A percentile compares a stretch with the other conserved stretches of the same genome.
phyloP scores from a whole-genome alignment of 2,888 invertebrate species.

The Euzophera pinguis region DNA sequence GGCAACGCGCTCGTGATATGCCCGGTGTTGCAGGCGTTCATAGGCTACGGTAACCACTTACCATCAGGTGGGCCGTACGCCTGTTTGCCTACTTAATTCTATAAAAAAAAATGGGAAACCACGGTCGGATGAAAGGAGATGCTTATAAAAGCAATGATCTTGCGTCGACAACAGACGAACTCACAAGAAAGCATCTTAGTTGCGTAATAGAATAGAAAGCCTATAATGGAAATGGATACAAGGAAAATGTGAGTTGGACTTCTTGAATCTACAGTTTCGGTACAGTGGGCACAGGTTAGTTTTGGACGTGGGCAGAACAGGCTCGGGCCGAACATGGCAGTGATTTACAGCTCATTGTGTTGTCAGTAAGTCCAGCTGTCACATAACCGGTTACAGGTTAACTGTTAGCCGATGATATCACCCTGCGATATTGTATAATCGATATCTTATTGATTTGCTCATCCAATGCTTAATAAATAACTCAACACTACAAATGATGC shows the following conservation, averaged over 20 bases:
- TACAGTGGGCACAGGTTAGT: too few relatives aligned
- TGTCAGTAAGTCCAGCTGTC: background rate
- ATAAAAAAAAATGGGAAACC: too few relatives aligned
- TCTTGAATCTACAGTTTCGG: background rate
- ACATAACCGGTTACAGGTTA: slow-evolving; percentile 1
- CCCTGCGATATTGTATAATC: background rate
- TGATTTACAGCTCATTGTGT: slow-evolving; percentile 3
- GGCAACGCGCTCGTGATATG: too few relatives aligned
- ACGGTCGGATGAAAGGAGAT: too few relatives aligned
- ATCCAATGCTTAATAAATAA: background rate
- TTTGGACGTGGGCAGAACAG: background rate
- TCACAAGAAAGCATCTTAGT: background rate
- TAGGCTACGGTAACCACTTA: too few relatives aligned
- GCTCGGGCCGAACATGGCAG: background rate
- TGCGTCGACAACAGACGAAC: too few relatives aligned
- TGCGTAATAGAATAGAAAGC: background rate
- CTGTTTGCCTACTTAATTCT: too few relatives aligned
- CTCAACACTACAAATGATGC: background rate
- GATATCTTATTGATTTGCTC: background rate
- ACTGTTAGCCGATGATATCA: slow-evolving; percentile 2
- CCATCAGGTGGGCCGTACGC: too few relatives aligned
- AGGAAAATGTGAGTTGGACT: background rate
- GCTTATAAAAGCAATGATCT: too few relatives aligned
- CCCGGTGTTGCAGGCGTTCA: too few relatives aligned
- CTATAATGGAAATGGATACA: background rate